Evolutionary conservation across 2,113 vertebrate species (phyloP).

Genomic region (Chinchilla lanigera): DNA sequence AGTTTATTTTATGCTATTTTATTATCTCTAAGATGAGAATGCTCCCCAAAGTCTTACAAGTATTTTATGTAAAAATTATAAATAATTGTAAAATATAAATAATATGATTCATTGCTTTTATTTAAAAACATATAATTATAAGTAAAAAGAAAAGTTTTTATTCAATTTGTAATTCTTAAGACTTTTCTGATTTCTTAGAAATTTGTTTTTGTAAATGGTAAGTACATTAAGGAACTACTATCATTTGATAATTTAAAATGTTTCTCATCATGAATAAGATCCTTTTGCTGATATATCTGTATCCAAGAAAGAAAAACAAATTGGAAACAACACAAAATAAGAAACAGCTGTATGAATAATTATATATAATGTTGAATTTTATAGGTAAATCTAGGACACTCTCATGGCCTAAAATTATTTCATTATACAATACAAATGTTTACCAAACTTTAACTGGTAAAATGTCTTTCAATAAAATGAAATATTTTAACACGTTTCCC

Average conservation of each 20-base stretch:
- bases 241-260: background rate
- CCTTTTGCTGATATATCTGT: background rate
- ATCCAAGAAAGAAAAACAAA: background rate
- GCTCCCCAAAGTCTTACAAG: background rate
- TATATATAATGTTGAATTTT: background rate
- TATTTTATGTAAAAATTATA: background rate
- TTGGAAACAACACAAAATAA: background rate
- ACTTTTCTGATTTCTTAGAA: background rate
- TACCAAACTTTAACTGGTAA: background rate
- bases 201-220: background rate
- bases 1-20: background rate
- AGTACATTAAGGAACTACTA: background rate
- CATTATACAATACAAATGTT: background rate
- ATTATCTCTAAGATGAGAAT: background rate
- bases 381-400: background rate
- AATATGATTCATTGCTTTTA: background rate
- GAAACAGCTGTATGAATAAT: background rate
- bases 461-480: background rate
- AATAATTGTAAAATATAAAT: background rate
- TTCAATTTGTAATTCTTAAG: background rate
- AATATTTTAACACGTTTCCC: background rate
- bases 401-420: background rate
- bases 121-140: background rate
- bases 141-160: background rate
- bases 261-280: background rate